Conservation (phyloP, 2,797 vertebrate genomes). For the Phrynocephalus vlangalii region DNA sequence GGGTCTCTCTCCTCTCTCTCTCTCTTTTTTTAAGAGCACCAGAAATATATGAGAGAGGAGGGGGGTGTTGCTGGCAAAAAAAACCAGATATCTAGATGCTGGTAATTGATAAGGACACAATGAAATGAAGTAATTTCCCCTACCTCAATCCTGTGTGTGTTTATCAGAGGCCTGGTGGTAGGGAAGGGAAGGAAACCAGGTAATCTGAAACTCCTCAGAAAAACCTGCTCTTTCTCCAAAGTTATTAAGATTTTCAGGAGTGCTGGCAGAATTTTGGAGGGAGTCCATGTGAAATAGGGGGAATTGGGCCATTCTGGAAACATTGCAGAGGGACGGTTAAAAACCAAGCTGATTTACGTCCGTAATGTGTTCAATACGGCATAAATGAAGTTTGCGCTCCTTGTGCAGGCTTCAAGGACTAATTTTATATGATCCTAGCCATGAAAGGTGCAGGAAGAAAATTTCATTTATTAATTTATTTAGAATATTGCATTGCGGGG, state of each 20-base stretch:
- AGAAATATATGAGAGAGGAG: conserved; percentile 57
- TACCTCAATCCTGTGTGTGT: conserved; percentile 80
- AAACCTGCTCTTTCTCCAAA: conserved; percentile 82
- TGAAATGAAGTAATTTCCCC: conserved; percentile 85
- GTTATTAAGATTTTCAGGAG: conserved; percentile 84
- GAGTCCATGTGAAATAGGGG: conserved; percentile 75
- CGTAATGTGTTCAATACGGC: conserved; percentile 82
- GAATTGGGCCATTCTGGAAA: conserved; percentile 78
- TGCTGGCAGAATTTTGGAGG: conserved; percentile 80
- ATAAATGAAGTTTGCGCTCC: conserved; percentile 79
- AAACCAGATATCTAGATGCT: conserved; percentile 70
- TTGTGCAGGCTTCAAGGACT: conserved; percentile 73
- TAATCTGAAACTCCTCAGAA: conserved; percentile 80
- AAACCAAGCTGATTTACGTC: conserved; percentile 81
- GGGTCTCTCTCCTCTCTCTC: no score
- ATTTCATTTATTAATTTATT: conserved; percentile 16
- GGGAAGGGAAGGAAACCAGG: conserved; percentile 78
- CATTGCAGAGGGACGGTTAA: conserved; percentile 76
- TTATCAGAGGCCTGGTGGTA: conserved; percentile 80
- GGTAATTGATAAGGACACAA: conserved; percentile 82
- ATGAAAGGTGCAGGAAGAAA: conserved; percentile 72
- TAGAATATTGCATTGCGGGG: conserved; percentile 62
- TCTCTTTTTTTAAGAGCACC: conserved; percentile 72
- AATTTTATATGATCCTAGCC: conserved; percentile 74
- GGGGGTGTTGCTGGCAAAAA: conserved; percentile 69